Conservation (phyloP, 1,140 invertebrate species). For the Drosophila setifemur region DNA sequence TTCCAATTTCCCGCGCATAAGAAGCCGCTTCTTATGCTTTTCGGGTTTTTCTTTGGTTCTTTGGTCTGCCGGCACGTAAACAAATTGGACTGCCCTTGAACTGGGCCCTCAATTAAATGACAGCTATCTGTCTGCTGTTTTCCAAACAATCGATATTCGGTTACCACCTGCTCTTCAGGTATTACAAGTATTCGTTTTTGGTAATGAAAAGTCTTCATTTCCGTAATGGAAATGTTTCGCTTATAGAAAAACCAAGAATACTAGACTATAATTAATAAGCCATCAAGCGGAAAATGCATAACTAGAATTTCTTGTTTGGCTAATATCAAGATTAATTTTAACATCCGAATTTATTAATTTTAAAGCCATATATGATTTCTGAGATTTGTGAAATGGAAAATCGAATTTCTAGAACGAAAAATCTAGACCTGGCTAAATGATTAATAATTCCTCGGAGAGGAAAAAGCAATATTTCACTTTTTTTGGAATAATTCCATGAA, state of each 20-base stretch:
- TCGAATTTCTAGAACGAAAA: neutral
- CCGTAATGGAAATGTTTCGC: too few relatives aligned
- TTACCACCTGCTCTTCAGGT: constrained; percentile 1
- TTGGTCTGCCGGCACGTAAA: constrained; percentile 14
- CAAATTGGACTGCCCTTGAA: constrained; percentile 25
- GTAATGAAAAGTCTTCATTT: neutral
- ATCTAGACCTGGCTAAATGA: neutral
- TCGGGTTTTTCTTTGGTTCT: too few relatives aligned
- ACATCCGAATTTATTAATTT: too few relatives aligned
- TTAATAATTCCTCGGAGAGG: constrained; percentile 17
- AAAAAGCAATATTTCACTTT: neutral
- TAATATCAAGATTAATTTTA: too few relatives aligned
- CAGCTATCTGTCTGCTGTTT: constrained; percentile 4
- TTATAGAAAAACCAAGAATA: too few relatives aligned
- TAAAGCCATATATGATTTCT: too few relatives aligned
- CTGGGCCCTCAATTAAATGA: constrained; percentile 5
- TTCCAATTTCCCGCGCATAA: neutral
- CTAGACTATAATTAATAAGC: too few relatives aligned
- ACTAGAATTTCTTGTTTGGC: too few relatives aligned
- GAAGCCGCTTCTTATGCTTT: constrained; percentile 18
- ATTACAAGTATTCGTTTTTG: neutral
- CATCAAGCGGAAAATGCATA: too few relatives aligned
- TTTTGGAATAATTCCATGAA: constrained; percentile 13
- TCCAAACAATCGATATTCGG: constrained; percentile 24
- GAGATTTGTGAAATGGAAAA: too few relatives aligned